Evolutionary conservation across 2,797 vertebrate species (phyloP).

Genomic region (Erethizon dorsatum): DNA sequence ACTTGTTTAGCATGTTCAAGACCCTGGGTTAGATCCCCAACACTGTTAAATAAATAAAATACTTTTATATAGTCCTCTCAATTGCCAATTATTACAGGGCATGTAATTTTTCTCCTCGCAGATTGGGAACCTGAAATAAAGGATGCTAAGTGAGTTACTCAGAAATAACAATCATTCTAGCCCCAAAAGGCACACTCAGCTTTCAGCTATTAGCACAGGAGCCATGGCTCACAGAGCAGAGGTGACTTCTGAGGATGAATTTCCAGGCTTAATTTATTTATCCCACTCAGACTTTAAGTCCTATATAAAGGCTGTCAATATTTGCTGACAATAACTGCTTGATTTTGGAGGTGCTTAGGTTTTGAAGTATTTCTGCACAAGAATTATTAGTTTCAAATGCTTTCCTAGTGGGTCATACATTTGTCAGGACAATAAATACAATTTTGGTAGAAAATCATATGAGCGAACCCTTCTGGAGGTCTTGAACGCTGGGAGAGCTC

Average conservation of each 20-base stretch:
- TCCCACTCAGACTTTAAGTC: not conserved
- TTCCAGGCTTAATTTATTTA: constrained; percentile 20
- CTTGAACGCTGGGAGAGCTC: not conserved
- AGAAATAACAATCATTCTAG: not conserved
- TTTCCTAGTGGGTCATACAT: not conserved
- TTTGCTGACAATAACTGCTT: not conserved
- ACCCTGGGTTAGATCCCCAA: not conserved
- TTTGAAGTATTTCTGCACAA: not conserved
- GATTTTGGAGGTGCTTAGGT: not conserved
- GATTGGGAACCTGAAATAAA: not conserved
- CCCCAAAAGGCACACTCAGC: not conserved
- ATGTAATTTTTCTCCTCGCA: not conserved
- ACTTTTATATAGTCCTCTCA: not conserved
- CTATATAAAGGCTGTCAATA: not conserved
- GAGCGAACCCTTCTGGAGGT: not conserved
- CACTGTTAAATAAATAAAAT: not conserved
- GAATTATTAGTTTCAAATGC: not conserved
- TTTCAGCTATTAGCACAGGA: not conserved
- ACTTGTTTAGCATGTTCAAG: not conserved
- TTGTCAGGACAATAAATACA: constrained; percentile 2
- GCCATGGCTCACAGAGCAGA: not conserved
- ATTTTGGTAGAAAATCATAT: constrained; percentile 21
- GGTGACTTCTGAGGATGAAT: not conserved
- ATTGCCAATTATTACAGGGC: not conserved
- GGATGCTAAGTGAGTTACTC: not conserved